Evolutionary conservation across 2,113 vertebrate species (phyloP).

Genomic region (human (Homo sapiens)): GRCh38 chr4:135116501-135117000

Average conservation of each 20-base stretch:
- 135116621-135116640: not conserved
- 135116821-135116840: constrained; percentile 22
- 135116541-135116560: not conserved
- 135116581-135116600: not conserved
- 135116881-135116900: constrained; percentile 50
- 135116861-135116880: constrained; percentile 30
- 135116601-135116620: not conserved
- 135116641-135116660: not conserved
- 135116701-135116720: constrained; percentile 30
- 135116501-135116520: not conserved
- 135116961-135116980: not conserved
- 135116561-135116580: not conserved
- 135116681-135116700: not conserved
- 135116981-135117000: constrained; percentile 14
- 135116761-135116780: constrained; percentile 54
- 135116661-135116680: not conserved
- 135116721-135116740: not conserved
- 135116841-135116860: constrained; percentile 53
- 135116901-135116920: constrained; percentile 54
- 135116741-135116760: constrained; percentile 50
- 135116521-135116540: not conserved
- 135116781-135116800: constrained; percentile 21
- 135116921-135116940: not conserved
- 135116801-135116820: constrained; percentile 11
- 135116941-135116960: not conserved